phyloP scores from a whole-genome alignment of 1,140 invertebrate genomes.

The Drosophila sucinea region DNA sequence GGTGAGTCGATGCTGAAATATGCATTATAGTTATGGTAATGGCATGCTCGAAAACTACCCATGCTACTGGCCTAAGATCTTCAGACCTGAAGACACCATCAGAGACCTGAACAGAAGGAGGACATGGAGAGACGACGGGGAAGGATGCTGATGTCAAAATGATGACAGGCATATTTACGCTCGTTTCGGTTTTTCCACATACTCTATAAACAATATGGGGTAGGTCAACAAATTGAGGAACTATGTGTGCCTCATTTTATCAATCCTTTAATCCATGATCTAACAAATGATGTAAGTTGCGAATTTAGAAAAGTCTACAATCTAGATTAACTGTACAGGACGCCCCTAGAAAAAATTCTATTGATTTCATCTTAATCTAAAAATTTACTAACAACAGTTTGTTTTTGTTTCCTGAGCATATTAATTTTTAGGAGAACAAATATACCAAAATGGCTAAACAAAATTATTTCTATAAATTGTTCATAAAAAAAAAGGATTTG shows the following conservation, averaged over 20 bases:
- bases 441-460: too few relatives aligned
- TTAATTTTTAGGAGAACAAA: too few relatives aligned
- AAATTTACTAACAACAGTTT: too few relatives aligned
- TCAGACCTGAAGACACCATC: slow-evolving; percentile 17
- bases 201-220: neutral
- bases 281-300: too few relatives aligned
- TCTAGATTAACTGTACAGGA: too few relatives aligned
- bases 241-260: neutral
- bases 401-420: too few relatives aligned
- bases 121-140: slow-evolving; percentile 7
- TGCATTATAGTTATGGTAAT: slow-evolving; percentile 81
- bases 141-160: slow-evolving; percentile 74
- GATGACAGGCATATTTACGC: slow-evolving; percentile 81
- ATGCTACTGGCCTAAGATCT: slow-evolving; percentile 23
- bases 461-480: too few relatives aligned
- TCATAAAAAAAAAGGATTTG: too few relatives aligned
- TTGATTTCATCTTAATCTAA: too few relatives aligned
- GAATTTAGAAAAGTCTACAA: too few relatives aligned
- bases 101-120: slow-evolving; percentile 15
- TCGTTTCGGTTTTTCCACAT: slow-evolving; percentile 48
- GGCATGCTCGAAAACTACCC: slow-evolving; percentile 65
- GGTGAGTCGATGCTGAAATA: slow-evolving; percentile 75
- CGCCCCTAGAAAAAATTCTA: too few relatives aligned
- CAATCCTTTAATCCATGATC: too few relatives aligned
- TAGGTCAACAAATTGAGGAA: neutral